These are phyloP conservation scores for Siniperca chuatsi DNA, from an alignment of 2,113 vertebrate species.

Conservation along the genomic window DNA sequence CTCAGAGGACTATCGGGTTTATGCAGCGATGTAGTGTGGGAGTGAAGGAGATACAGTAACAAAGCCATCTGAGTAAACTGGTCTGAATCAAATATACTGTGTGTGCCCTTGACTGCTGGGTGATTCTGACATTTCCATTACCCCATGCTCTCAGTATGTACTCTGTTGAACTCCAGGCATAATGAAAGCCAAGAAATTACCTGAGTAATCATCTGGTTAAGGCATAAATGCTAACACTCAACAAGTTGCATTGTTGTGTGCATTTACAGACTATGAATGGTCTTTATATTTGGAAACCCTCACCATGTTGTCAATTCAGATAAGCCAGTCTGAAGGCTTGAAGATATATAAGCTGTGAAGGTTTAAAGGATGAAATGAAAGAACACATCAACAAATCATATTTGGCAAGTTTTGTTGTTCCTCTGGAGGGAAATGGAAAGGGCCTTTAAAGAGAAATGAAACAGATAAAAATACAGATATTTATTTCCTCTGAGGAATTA, in stretches of 20 bases:
- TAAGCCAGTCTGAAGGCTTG: conserved; percentile 30
- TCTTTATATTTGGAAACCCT: conserved; percentile 44
- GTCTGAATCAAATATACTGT: conserved; percentile 53
- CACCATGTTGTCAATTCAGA: conserved; percentile 41
- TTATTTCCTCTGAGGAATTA: conserved; percentile 58
- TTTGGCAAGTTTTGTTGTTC: conserved; percentile 67
- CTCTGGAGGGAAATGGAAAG: conserved; percentile 45
- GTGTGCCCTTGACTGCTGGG: conserved; percentile 23
- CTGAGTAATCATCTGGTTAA: neutral
- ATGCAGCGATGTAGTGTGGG: conserved; percentile 69
- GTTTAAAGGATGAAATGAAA: conserved; percentile 51
- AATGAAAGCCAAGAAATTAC: conserved; percentile 46
- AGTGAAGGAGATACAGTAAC: conserved; percentile 70
- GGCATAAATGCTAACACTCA: conserved; percentile 1
- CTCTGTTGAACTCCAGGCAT: conserved; percentile 9
- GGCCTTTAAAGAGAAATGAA: conserved; percentile 53
- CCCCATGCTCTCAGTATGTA: neutral
- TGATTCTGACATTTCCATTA: conserved; percentile 33
- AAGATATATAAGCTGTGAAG: conserved; percentile 12
- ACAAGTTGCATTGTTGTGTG: conserved; percentile 17
- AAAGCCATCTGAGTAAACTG: conserved; percentile 61
- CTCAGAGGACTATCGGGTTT: conserved; percentile 74
- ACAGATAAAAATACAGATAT: conserved; percentile 65
- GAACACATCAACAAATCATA: conserved; percentile 67
- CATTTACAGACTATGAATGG: neutral